These are phyloP conservation scores for Formica exsecta DNA, from an alignment of 1,140 invertebrate species.

Conservation along the genomic window DNA sequence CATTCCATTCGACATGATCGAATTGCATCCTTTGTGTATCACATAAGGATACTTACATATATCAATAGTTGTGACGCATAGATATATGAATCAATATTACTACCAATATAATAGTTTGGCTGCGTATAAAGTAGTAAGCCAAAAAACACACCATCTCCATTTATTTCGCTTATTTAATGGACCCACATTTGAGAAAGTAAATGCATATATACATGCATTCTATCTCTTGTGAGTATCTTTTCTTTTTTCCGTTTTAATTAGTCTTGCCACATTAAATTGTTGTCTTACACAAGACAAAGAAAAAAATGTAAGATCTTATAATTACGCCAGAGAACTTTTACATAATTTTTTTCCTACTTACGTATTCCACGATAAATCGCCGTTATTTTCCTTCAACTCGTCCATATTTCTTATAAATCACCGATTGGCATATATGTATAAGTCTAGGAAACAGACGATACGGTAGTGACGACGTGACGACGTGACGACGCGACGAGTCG, in stretches of 20 bases:
- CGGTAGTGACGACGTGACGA: slow-evolving; percentile 32
- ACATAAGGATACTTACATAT: background rate
- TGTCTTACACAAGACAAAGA: background rate
- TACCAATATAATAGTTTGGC: background rate
- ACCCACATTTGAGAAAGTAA: slow-evolving; percentile 12
- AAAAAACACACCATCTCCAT: slow-evolving; percentile 38
- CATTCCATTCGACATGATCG: too few relatives aligned
- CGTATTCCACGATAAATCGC: background rate
- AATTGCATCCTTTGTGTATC: background rate
- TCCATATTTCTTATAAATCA: background rate
- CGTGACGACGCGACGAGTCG: slow-evolving; percentile 9
- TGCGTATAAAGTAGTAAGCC: background rate
- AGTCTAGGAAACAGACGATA: slow-evolving; percentile 26
- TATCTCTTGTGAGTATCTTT: background rate
- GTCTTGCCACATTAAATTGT: background rate
- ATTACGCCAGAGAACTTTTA: background rate
- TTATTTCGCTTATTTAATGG: slow-evolving; percentile 16
- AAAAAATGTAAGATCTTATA: background rate
- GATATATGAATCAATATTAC: background rate
- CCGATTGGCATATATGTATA: background rate
- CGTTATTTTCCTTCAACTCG: background rate
- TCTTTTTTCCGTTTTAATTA: background rate
- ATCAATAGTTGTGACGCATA: background rate
- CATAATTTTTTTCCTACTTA: background rate
- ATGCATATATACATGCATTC: background rate